A percentile compares a stretch with the other conserved stretches of the same genome.
Conservation (phyloP, 1,140 invertebrate species). For the Adelges cooleyi region DNA sequence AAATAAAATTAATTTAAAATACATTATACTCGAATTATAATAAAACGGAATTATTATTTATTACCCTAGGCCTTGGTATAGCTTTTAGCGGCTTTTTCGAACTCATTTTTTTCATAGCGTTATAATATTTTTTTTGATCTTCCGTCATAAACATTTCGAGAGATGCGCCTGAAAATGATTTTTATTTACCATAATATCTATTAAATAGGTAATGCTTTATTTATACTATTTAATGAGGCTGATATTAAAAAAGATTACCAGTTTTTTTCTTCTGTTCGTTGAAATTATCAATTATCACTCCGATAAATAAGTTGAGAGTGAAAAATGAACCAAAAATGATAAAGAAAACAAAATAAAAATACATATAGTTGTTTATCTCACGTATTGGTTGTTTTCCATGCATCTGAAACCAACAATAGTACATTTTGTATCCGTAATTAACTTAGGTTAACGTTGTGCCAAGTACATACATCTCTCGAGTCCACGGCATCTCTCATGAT, state of each 20-base stretch:
- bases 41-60: too few relatives aligned
- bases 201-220: background rate
- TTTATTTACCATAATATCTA: constrained; percentile 2
- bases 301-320: constrained; percentile 94
- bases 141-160: constrained; percentile 99
- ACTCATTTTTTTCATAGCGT: constrained; percentile 99
- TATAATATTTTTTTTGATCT: constrained; percentile 99
- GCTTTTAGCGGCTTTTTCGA: constrained; percentile 96
- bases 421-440: background rate
- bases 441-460: background rate
- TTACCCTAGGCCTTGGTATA: constrained; percentile 88
- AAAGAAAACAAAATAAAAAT: constrained; percentile 96
- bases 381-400: constrained; percentile 72
- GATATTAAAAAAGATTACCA: constrained; percentile 38
- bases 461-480: constrained; percentile 63
- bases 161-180: constrained; percentile 76
- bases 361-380: constrained; percentile 94
- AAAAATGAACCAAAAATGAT: constrained; percentile 97
- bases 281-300: constrained; percentile 97
- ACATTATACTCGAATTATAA: too few relatives aligned
- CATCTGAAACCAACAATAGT: constrained; percentile 51
- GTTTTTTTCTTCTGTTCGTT: constrained; percentile 98
- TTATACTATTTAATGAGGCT: background rate
- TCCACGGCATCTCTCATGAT: constrained; percentile 98
- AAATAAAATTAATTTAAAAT: constrained; percentile 33